These are phyloP conservation scores for Todiramphus chloris DNA, from an alignment of 2,113 vertebrate species.

Conservation along the genomic window DNA sequence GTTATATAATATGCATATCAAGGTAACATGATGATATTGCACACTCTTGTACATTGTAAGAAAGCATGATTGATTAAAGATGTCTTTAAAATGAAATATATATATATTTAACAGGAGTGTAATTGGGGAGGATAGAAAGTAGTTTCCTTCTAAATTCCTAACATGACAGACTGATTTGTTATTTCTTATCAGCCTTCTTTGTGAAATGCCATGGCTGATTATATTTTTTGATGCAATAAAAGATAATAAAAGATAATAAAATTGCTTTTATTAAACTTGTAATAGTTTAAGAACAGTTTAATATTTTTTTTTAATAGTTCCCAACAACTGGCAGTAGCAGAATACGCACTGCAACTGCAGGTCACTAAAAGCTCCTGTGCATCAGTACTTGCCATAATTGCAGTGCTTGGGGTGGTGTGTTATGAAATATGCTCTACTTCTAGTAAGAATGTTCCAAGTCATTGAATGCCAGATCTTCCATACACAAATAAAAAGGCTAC, in stretches of 20 bases:
- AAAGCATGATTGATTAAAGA: background rate
- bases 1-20: background rate
- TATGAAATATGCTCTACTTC: background rate
- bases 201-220: background rate
- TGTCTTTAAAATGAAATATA: background rate
- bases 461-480: constrained; percentile 7
- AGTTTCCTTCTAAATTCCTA: background rate
- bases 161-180: background rate
- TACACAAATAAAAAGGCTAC: background rate
- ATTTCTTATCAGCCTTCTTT: background rate
- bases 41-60: background rate
- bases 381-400: background rate
- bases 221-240: background rate
- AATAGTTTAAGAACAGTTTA: background rate
- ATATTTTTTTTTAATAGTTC: too few species aligned
- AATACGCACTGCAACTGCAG: background rate
- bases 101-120: background rate
- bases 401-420: background rate
- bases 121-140: background rate
- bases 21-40: background rate
- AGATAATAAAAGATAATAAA: background rate
- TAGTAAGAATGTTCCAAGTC: background rate
- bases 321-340: background rate
- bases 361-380: background rate
- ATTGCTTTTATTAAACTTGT: background rate